phyloP scores from a whole-genome alignment of 2,797 vertebrate species.

The Centropyge bicolor region DNA sequence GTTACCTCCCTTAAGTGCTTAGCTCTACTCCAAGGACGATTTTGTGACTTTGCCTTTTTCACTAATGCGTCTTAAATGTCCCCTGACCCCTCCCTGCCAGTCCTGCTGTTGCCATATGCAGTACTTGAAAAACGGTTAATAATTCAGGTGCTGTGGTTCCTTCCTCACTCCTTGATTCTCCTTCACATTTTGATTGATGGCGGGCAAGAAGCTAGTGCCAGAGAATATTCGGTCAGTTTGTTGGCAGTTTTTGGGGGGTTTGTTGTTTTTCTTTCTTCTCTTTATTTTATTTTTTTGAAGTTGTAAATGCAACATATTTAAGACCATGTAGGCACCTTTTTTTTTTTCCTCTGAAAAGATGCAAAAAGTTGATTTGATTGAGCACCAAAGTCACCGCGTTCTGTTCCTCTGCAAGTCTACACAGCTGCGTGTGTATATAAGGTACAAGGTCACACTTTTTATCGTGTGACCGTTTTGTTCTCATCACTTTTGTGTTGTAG shows the following conservation, averaged over 20 bases:
- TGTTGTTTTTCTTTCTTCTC: slow-evolving; percentile 22
- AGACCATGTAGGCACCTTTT: slow-evolving; percentile 69
- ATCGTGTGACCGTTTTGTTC: slow-evolving; percentile 67
- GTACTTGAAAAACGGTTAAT: slow-evolving; percentile 48
- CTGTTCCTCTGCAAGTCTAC: slow-evolving; percentile 64
- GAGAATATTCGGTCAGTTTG: slow-evolving; percentile 47
- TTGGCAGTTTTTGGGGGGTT: slow-evolving; percentile 12
- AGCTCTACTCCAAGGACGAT: slow-evolving; percentile 57
- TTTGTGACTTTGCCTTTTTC: slow-evolving; percentile 70
- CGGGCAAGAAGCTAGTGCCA: slow-evolving; percentile 44
- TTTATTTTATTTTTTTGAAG: neutral
- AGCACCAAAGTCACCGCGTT: slow-evolving; percentile 79
- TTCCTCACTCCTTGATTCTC: slow-evolving; percentile 45
- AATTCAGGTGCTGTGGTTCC: slow-evolving; percentile 56
- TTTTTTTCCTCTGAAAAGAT: slow-evolving; percentile 59
- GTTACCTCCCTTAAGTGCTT: slow-evolving; percentile 72
- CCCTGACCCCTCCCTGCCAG: slow-evolving; percentile 5
- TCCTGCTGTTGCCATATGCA: slow-evolving; percentile 53
- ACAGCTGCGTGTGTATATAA: slow-evolving; percentile 81
- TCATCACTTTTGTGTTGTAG: slow-evolving; percentile 61
- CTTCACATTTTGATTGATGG: slow-evolving; percentile 38
- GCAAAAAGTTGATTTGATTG: slow-evolving; percentile 59
- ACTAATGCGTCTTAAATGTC: slow-evolving; percentile 67
- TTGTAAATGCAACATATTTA: slow-evolving; percentile 49
- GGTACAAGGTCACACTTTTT: slow-evolving; percentile 79